Evolutionary conservation across 2,797 vertebrate genomes (phyloP), one percentile per base, ranked within the genome.

Genomic region (Xiphorhynchus erythropygius): DNA sequence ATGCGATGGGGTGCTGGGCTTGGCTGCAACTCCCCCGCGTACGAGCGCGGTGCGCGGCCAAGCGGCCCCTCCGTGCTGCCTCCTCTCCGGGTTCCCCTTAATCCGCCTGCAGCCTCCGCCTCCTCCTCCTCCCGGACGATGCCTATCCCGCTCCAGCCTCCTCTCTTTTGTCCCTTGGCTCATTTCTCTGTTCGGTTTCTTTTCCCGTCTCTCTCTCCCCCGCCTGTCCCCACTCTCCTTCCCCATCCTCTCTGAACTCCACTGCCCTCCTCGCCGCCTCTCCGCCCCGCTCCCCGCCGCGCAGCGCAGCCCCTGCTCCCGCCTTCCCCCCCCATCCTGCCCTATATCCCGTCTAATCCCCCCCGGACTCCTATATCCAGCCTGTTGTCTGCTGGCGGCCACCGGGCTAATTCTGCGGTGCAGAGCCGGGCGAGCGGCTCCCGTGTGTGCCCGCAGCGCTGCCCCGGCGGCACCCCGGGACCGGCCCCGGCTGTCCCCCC

Each of bases 341-440:
- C 86, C 94, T 91, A 91, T 55, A 97, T 96, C 91, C 82, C 63
- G 4, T 11, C 87, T 97, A 96, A 96, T 96, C 96, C 67, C 84
- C 49, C 32, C 59, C 41, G 44, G 14, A 62, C 81, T 74, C 84
- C 77, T 28, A 13, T 9, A 52, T 22, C 53, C 81, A 74, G 83
- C 68, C 88, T 33, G 64, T 57, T 32, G 82, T 78, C 92, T 67
- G 83, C 80, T 22, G 21, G 18, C 67, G 14, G 81, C 78, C 56
- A 27, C 39, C 57, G 62, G 50, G 84, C 89, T 75, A 82, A 77
- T 87, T 88, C 87, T 18, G 77, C 65, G 22, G 53, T 37, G 22
- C 46, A 9, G 32, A 78, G 49, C 42, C 39, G 24, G 28, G 10
- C 8, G 33, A 52, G 33, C 44, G 25, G 24, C 69, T 23, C 44